Evolutionary conservation across 2,113 vertebrate species (phyloP).

Genomic region (Salvelinus sp.): DNA sequence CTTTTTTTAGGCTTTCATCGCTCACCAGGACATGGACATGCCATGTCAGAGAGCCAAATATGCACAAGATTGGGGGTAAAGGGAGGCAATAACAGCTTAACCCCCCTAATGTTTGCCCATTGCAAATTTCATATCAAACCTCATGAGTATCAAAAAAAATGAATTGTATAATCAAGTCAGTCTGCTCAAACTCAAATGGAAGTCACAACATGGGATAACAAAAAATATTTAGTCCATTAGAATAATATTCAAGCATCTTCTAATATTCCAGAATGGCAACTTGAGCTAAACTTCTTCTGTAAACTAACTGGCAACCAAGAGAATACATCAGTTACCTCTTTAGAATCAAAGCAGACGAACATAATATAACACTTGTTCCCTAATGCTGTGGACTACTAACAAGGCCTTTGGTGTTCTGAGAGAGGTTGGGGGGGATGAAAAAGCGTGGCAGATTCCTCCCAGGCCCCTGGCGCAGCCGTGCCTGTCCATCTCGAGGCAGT

Average conservation of each 20-base stretch:
- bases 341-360: conserved; percentile 5
- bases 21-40: conserved; percentile 42
- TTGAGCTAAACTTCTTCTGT: neutral
- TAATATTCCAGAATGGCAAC: no score
- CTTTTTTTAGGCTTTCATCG: conserved; percentile 25
- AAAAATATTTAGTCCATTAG: neutral
- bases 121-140: conserved; percentile 29
- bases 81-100: conserved; percentile 38
- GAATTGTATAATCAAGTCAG: neutral
- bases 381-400: conserved; percentile 59
- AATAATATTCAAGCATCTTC: neutral
- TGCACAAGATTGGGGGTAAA: conserved; percentile 34
- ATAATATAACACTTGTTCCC: conserved; percentile 40
- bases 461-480: conserved; percentile 76
- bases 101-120: conserved; percentile 14
- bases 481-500: conserved; percentile 84
- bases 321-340: neutral
- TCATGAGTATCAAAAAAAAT: neutral
- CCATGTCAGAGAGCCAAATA: conserved; percentile 21
- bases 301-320: neutral
- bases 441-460: conserved; percentile 60
- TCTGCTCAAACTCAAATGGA: neutral
- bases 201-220: no score
- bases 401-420: conserved; percentile 43
- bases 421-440: neutral